A percentile compares a stretch with the other conserved stretches of the same genome.
These are phyloP conservation scores for Papilio machaon DNA, from an alignment of 1,140 invertebrate species.

Conservation along the genomic window DNA sequence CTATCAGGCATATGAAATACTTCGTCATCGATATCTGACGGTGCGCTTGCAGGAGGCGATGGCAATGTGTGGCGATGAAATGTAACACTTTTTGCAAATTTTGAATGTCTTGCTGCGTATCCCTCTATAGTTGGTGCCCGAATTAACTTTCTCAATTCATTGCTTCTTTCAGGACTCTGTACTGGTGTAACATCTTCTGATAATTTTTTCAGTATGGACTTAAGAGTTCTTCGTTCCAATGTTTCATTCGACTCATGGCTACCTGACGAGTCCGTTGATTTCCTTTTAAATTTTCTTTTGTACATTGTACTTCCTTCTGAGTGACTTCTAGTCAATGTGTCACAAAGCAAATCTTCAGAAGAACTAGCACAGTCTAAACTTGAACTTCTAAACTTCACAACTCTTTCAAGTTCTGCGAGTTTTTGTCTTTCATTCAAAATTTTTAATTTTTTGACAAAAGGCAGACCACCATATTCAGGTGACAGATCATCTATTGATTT, in stretches of 20 bases:
- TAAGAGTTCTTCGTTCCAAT: slow-evolving; percentile 89
- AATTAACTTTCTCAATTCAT: slow-evolving; percentile 86
- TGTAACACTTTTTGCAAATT: slow-evolving; percentile 93
- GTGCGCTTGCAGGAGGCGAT: slow-evolving; percentile 86
- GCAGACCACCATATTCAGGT: slow-evolving; percentile 93
- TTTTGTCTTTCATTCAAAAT: slow-evolving; percentile 94
- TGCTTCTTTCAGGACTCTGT: slow-evolving; percentile 75
- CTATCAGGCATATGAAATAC: slow-evolving; percentile 66
- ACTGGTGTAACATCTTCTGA: slow-evolving; percentile 84
- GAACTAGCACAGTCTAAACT: slow-evolving; percentile 90
- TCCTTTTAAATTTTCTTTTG: slow-evolving; percentile 74
- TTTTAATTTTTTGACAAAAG: slow-evolving; percentile 94
- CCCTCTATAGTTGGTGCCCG: slow-evolving; percentile 92
- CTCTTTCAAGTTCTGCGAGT: slow-evolving; percentile 89
- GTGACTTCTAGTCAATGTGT: slow-evolving; percentile 85
- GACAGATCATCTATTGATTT: slow-evolving; percentile 92
- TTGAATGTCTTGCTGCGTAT: slow-evolving; percentile 92
- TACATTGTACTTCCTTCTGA: slow-evolving; percentile 84
- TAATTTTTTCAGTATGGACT: slow-evolving; percentile 92
- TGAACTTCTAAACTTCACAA: slow-evolving; percentile 88
- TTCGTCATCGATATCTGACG: slow-evolving; percentile 59
- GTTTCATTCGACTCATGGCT: slow-evolving; percentile 92
- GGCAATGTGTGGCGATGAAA: slow-evolving; percentile 92
- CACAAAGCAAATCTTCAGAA: slow-evolving; percentile 82
- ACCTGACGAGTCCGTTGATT: slow-evolving; percentile 77